These are phyloP conservation scores for Artibeus jamaicensis DNA, from an alignment of 2,797 vertebrate genomes.

Conservation along the genomic window DNA sequence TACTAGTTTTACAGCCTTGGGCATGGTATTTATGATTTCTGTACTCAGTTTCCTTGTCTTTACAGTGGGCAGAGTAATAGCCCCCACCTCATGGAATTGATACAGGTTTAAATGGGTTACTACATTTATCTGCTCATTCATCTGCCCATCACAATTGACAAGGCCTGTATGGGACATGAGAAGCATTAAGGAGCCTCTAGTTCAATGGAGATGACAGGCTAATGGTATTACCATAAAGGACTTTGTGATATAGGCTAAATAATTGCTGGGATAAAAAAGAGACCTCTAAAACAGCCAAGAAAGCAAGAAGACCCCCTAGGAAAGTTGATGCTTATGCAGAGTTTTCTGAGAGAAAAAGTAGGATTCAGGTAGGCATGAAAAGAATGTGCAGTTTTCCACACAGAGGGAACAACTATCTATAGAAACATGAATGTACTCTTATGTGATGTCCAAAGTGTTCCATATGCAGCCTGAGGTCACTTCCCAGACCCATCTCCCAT, in stretches of 20 bases:
- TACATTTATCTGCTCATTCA: not conserved
- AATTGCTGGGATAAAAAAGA: not conserved
- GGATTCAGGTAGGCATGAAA: not conserved
- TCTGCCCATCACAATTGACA: not conserved
- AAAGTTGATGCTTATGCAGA: not conserved
- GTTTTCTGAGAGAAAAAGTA: not conserved
- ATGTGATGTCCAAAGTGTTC: not conserved
- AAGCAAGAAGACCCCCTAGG: not conserved
- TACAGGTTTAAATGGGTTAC: not conserved
- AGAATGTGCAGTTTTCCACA: not conserved
- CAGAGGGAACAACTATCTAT: not conserved
- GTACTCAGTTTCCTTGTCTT: not conserved
- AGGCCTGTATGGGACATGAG: not conserved
- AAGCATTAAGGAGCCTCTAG: not conserved
- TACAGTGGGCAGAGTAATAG: not conserved
- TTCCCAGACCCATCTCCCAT: not conserved
- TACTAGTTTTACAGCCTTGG: not conserved
- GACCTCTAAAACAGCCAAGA: not conserved
- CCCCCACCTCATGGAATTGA: not conserved
- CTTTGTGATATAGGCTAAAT: not conserved
- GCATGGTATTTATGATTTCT: not conserved
- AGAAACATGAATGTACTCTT: not conserved
- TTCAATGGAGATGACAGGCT: not conserved
- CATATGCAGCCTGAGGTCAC: rapidly evolving
- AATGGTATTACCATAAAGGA: not conserved